Evolutionary conservation across 2,797 vertebrate species (phyloP), one percentile per base, ranked within the genome.

Genomic region (Sebastes hopkinsi): DNA sequence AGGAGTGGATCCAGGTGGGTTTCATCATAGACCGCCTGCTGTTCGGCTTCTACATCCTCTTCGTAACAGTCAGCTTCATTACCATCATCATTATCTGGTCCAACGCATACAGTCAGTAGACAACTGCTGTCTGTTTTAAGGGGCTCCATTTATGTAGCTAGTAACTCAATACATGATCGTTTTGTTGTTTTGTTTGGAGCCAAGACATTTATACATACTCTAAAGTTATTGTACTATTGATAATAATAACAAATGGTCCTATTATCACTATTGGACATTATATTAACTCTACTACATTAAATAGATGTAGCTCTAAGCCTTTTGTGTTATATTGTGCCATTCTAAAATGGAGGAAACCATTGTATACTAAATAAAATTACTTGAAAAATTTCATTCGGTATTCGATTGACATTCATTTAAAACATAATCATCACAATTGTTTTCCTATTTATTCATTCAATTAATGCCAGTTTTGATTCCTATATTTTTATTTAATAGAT

Each of bases 1-100:
- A 95, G 73, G 94, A 96, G 2, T 96, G 95, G 95, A 83, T 91
- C 36, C 92, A 94, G 87, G 92, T 96, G 79, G 95, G 91, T 80
- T 92, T 92, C 78, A 85, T 95, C 89, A 88, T 96, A 59, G 94
- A 96, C 87, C 94, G 95, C 67, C 84, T 94, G 87, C 94, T 96
- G 67, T 96, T 96, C 60, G 72, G 77, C 85, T 12, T 95, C 82
- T 96, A 96, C 92, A 77, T 92, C 70, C 2, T 95, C 87, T 96
- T 96, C 89, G 83, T 96, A 76, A 75, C 87, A 69, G 69, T 94
- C 91, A 95, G 95, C 90, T 94, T 95, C 80, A 74, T 94, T 65
- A 90, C 92, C 82, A 96, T 96, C 77, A 81, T 92, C 34, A 66
- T 91, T 55, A 82, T 96, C 54, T 96, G 95, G 95, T 22, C 69